phyloP scores from a whole-genome alignment of 2,113 vertebrate species.

The Zosterops japonicus region DNA sequence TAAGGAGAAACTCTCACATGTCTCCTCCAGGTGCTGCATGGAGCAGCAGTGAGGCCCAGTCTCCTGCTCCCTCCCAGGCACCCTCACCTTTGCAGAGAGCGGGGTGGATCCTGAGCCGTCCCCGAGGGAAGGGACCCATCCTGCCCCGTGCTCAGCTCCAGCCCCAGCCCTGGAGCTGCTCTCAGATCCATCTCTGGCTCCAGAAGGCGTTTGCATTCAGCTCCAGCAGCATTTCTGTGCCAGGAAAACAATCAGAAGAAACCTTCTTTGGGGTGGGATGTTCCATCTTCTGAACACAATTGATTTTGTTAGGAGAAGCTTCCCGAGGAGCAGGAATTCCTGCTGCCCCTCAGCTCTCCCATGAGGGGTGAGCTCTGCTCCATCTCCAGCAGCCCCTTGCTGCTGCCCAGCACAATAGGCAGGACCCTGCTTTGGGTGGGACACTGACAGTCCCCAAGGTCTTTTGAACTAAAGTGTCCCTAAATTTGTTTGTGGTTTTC shows the following conservation, averaged over 20 bases:
- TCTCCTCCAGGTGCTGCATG: background rate
- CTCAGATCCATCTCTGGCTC: background rate
- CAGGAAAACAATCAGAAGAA: background rate
- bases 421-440: background rate
- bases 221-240: background rate
- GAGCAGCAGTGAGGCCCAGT: background rate
- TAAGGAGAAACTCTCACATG: background rate
- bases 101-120: background rate
- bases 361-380: background rate
- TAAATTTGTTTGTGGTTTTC: background rate
- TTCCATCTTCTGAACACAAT: background rate
- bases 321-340: background rate
- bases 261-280: background rate
- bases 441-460: rapidly evolving
- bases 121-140: background rate
- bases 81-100: background rate
- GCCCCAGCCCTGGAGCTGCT: background rate
- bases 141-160: background rate
- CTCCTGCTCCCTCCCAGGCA: background rate
- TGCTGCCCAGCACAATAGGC: background rate
- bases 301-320: background rate
- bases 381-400: background rate
- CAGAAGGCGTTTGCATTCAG: background rate
- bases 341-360: background rate
- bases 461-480: background rate